phyloP scores from a whole-genome alignment of 1,140 invertebrate species.

The Temnothorax curvispinosus region DNA sequence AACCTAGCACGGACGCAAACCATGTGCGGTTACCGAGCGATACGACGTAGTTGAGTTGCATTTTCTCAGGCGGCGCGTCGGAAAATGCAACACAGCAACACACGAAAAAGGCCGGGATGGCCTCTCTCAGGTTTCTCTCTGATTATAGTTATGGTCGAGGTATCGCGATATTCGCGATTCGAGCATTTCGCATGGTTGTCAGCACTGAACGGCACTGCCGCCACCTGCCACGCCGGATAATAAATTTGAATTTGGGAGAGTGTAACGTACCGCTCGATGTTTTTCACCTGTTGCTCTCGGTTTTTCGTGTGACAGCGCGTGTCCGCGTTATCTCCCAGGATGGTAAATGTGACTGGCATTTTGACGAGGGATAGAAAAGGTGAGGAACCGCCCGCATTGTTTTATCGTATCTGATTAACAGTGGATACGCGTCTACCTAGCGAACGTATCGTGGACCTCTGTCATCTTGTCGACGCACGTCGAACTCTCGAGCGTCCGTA shows the following conservation, averaged over 20 bases:
- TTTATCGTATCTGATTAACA: background rate
- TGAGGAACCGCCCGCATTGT: background rate
- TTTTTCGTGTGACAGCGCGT: slow-evolving; percentile 35
- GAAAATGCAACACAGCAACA: too few species aligned
- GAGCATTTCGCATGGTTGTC: background rate
- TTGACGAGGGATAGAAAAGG: background rate
- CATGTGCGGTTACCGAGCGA: too few species aligned
- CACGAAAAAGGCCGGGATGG: too few species aligned
- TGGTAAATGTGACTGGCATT: slow-evolving; percentile 14
- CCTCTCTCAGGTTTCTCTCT: too few species aligned
- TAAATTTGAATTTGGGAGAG: slow-evolving; percentile 60
- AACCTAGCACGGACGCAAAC: too few species aligned
- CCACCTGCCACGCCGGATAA: background rate
- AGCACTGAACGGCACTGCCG: background rate
- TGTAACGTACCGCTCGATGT: slow-evolving; percentile 59
- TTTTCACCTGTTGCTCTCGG: slow-evolving; percentile 39
- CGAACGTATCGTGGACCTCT: background rate
- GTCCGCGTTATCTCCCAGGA: background rate
- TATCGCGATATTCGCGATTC: too few species aligned
- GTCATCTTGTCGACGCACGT: background rate
- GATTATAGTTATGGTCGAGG: too few species aligned
- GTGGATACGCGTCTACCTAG: background rate
- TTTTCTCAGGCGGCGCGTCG: too few species aligned
- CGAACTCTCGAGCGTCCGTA: background rate
- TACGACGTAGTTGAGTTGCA: too few species aligned